These are phyloP conservation scores for Cladopsammia gracilis DNA, from an alignment of 64 coral and sea anemone species.

Conservation along the genomic window DNA sequence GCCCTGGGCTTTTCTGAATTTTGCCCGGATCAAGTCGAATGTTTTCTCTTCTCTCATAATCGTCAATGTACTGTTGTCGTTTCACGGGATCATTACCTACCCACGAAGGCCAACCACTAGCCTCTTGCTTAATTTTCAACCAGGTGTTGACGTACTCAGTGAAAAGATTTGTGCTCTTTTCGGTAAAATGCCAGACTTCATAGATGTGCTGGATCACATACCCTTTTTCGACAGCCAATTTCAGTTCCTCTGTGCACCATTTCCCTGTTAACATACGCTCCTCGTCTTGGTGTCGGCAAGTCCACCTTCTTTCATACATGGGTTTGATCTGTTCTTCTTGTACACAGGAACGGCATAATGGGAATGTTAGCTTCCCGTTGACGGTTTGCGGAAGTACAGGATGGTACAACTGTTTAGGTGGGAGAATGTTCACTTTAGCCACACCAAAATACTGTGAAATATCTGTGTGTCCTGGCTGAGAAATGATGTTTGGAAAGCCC, in stretches of 20 bases:
- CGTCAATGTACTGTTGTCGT: not conserved
- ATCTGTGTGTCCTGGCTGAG: not conserved
- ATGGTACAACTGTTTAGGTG: constrained; percentile 19
- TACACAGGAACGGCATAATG: not conserved
- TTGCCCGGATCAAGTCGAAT: constrained; percentile 8
- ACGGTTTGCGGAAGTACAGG: constrained; percentile 31
- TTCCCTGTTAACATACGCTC: constrained; percentile 8
- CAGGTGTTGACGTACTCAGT: constrained; percentile 18
- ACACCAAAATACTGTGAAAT: constrained; percentile 46
- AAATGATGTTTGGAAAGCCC: not conserved
- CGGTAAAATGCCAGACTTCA: constrained; percentile 32
- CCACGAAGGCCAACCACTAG: constrained; percentile 24
- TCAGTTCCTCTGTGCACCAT: constrained; percentile 8
- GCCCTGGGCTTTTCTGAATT: constrained; percentile 40
- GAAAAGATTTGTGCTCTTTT: not conserved
- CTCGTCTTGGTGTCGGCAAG: not conserved
- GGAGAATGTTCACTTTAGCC: not conserved
- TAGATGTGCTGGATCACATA: constrained; percentile 22
- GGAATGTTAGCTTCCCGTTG: constrained; percentile 23
- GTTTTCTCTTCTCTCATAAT: not conserved
- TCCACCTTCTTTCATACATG: not conserved
- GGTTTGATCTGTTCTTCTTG: not conserved
- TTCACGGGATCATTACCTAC: not conserved
- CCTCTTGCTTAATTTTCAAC: constrained; percentile 42
- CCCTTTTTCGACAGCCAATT: not conserved